Percentiles rank a stretch among this genome's conserved stretches.
phyloP scores from a whole-genome alignment of 2,888 invertebrate species.

The Nudaria mundana region DNA sequence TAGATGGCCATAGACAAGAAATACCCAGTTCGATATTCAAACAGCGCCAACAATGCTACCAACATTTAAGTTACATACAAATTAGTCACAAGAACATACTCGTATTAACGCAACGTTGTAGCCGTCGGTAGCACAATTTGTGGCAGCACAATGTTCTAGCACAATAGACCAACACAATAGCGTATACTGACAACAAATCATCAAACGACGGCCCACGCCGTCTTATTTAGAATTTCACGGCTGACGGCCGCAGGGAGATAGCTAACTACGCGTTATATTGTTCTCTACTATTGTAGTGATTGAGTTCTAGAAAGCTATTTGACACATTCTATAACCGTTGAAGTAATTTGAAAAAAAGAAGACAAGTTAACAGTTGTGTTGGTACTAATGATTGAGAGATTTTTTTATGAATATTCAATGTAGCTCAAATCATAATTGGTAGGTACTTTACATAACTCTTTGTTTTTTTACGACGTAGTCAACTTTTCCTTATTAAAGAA shows the following conservation, averaged over 20 bases:
- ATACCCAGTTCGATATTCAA: too few relatives aligned
- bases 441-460: too few relatives aligned
- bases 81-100: slow-evolving; percentile 15
- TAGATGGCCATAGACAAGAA: too few relatives aligned
- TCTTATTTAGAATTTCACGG: slow-evolving; percentile 48
- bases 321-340: background rate
- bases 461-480: too few relatives aligned
- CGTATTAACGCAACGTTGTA: slow-evolving; percentile 29
- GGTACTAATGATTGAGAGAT: background rate
- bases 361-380: background rate
- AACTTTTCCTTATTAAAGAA: too few relatives aligned
- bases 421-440: too few relatives aligned
- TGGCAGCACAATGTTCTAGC: slow-evolving; percentile 19
- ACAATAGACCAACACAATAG: slow-evolving; percentile 9
- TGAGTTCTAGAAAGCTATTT: slow-evolving; percentile 6
- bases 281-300: slow-evolving; percentile 8
- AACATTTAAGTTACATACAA: slow-evolving; percentile 23
- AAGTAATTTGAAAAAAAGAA: slow-evolving; percentile 1
- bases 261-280: slow-evolving; percentile 14
- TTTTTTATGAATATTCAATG: too few relatives aligned
- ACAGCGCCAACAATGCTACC: slow-evolving; percentile 12
- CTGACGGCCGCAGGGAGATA: slow-evolving; percentile 20
- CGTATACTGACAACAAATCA: slow-evolving; percentile 54
- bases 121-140: slow-evolving; percentile 10
- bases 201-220: slow-evolving; percentile 24